Base-by-base conservation (phyloP, 2,797 vertebrate species). In the Sebastes cheni region DNA sequence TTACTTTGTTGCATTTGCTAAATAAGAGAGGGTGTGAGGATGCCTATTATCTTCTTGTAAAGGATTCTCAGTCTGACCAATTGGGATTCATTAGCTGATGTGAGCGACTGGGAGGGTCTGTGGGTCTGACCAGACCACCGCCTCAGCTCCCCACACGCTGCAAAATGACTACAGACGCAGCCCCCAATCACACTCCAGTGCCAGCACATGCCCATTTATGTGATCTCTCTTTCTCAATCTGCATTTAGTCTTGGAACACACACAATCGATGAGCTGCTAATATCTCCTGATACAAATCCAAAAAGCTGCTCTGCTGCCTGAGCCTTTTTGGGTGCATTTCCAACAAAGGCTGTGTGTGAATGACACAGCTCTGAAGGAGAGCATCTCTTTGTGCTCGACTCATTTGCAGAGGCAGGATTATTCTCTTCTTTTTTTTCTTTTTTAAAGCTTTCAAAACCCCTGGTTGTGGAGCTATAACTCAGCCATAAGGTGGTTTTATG, bases 361-460 rank as follows among this genome's bases (percentile, higher is more conserved):
- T 67, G 87, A 77, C 79, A 82, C 71, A 79, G 82, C 77, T 80
- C 29, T 79, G 70, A 72, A 75, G 84, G 80, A 83, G 88, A 76
- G 62, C 77, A 76, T 83, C 70, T 85, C 88, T 90, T 92, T 95
- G 91, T 91, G 90, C 83, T 82, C 46, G 42, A 75, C 29, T 86
- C 78, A 82, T 77, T 72, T 83, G 79, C 76, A 77, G 60, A 75
- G 68, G 75, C 25, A 60, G 56, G 39, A 34, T 39, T 34, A 3
- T 36, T 36, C 30, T 18, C 3, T 46, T 20, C 14, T 18, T 8
- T 20, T 27, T 3, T 18, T 61, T n/a, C n/a, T 61, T 9, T 52
- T 32, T 52, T 8, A 42, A 59, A 27, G 39, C 9, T 58, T 66
- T 10, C 54, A 39, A 77, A 32, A 42, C 27, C 14, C 14, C 32